Conservation (phyloP, 1,140 invertebrate species). For the Lucilia sericata region DNA sequence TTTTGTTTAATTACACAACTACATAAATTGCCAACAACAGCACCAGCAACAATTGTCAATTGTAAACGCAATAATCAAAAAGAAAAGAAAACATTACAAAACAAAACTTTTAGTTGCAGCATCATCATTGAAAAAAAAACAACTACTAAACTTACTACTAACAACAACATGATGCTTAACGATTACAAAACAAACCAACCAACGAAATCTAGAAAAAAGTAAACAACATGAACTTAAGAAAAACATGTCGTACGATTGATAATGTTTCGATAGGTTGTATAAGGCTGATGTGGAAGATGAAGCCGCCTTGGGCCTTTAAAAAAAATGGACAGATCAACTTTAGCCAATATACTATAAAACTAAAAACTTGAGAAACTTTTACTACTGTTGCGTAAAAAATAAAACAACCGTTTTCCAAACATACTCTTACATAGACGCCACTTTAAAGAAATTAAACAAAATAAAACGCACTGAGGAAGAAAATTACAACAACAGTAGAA, state of each 20-base stretch:
- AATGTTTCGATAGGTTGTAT: slow-evolving; percentile 25
- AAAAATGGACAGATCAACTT: slow-evolving; percentile 7
- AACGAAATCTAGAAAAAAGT: neutral
- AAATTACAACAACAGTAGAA: neutral
- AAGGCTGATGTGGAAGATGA: slow-evolving; percentile 22
- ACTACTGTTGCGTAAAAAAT: slow-evolving; percentile 30
- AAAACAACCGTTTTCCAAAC: slow-evolving; percentile 41
- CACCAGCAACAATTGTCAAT: slow-evolving; percentile 42
- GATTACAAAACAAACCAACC: slow-evolving; percentile 17
- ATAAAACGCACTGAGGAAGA: neutral
- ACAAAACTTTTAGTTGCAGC: slow-evolving; percentile 1
- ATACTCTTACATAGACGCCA: slow-evolving; percentile 32
- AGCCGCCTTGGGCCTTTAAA: slow-evolving; percentile 11
- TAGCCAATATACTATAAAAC: too few species aligned
- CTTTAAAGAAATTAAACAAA: slow-evolving; percentile 35
- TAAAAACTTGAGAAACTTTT: neutral
- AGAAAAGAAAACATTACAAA: neutral
- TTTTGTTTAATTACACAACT: slow-evolving; percentile 36
- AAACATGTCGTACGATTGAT: slow-evolving; percentile 43
- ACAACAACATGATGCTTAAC: slow-evolving; percentile 37
- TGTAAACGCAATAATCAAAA: neutral
- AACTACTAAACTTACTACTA: neutral
- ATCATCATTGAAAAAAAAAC: slow-evolving; percentile 24
- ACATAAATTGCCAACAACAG: slow-evolving; percentile 32
- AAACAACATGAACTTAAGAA: slow-evolving; percentile 33